Conservation (phyloP, 2,797 vertebrate genomes). For the Remorina albescens region DNA sequence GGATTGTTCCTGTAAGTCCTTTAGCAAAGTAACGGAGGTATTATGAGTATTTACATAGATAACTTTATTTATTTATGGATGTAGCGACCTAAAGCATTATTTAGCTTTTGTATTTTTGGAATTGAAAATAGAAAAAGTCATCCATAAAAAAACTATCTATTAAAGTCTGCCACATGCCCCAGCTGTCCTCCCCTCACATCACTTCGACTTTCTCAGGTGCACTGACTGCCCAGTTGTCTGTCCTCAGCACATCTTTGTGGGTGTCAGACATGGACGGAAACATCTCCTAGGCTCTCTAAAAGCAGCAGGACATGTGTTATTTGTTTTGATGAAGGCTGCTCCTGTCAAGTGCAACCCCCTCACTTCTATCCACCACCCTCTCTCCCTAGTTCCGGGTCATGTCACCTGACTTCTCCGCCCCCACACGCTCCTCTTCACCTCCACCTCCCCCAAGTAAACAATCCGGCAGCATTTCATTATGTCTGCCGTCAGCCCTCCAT, state of each 20-base stretch:
- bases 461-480: constrained; percentile 54
- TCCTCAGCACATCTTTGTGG: constrained; percentile 78
- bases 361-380: not conserved
- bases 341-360: not conserved
- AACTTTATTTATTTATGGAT: not conserved
- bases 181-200: constrained; percentile 78
- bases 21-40: not conserved
- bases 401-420: constrained; percentile 66
- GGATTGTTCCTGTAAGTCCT: not conserved
- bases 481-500: constrained; percentile 30
- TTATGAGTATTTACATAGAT: not conserved
- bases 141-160: not conserved
- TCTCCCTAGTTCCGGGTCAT: constrained; percentile 52
- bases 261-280: not conserved
- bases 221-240: constrained; percentile 83
- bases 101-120: not conserved
- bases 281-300: too few relatives aligned
- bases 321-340: constrained; percentile 22
- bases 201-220: constrained; percentile 78
- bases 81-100: not conserved
- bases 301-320: constrained; percentile 55
- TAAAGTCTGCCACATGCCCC: not conserved
- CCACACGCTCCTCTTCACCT: constrained; percentile 35
- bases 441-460: constrained; percentile 64
- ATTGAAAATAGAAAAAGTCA: not conserved